Conservation (phyloP, 1,140 invertebrate species). For the Drosophila nasuta region DNA sequence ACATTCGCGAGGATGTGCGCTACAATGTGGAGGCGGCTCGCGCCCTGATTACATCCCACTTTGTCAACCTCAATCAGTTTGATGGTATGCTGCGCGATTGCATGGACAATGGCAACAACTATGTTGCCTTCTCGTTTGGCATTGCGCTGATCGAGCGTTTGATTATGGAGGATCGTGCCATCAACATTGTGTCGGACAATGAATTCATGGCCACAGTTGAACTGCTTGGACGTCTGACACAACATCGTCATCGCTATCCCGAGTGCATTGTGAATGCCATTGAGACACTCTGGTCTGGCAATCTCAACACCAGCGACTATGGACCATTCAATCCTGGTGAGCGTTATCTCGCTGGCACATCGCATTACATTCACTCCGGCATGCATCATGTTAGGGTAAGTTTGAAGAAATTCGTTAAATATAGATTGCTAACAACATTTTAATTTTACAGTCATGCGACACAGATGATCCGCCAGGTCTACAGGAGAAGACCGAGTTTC, state of each 20-base stretch:
- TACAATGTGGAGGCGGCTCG: slow-evolving; percentile 97
- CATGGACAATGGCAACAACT: slow-evolving; percentile 95
- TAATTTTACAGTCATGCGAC: slow-evolving; percentile 88
- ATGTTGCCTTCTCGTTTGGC: slow-evolving; percentile 93
- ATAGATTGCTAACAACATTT: background rate
- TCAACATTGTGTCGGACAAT: slow-evolving; percentile 91
- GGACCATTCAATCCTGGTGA: slow-evolving; percentile 88
- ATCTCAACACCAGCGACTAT: slow-evolving; percentile 87
- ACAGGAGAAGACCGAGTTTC: slow-evolving; percentile 97
- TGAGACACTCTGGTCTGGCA: slow-evolving; percentile 90
- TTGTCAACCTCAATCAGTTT: slow-evolving; percentile 90
- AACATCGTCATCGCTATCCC: slow-evolving; percentile 90
- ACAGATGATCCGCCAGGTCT: slow-evolving; percentile 96
- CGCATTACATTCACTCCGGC: slow-evolving; percentile 96
- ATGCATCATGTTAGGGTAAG: slow-evolving; percentile 91
- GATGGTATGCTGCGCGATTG: slow-evolving; percentile 93
- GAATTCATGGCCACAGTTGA: slow-evolving; percentile 95
- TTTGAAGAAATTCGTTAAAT: slow-evolving; percentile 20
- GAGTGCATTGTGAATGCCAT: slow-evolving; percentile 92
- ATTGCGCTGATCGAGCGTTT: slow-evolving; percentile 96
- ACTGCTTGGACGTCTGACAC: slow-evolving; percentile 90
- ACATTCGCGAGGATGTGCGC: slow-evolving; percentile 94
- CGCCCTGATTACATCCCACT: slow-evolving; percentile 91
- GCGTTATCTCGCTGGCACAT: slow-evolving; percentile 90
- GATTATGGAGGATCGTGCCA: slow-evolving; percentile 93